Evolutionary conservation across 2,888 invertebrate genomes (phyloP).

Genomic region (Chorisops tibialis): DNA sequence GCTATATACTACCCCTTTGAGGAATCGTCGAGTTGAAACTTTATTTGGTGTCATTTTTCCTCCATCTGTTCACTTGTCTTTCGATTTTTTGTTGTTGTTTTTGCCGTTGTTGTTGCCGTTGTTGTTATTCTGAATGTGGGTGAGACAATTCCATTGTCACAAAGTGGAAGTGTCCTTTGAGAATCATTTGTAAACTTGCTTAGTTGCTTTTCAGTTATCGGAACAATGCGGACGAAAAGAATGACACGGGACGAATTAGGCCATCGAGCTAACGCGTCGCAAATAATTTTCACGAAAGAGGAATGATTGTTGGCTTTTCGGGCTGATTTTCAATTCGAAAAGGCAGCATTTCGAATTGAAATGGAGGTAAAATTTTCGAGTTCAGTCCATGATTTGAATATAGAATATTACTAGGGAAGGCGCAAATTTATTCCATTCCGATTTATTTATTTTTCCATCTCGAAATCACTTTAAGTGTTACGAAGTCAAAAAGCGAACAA

Average conservation of each 20-base stretch:
- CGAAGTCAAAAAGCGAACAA: constrained; percentile 16
- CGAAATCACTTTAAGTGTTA: constrained; percentile 18
- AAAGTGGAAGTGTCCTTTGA: constrained; percentile 27
- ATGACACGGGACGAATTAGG: constrained; percentile 5
- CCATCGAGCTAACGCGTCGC: constrained; percentile 7
- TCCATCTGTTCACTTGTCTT: not conserved
- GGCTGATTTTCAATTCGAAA: constrained; percentile 14
- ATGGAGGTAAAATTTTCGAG: too few relatives aligned
- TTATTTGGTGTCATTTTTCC: constrained; percentile 8
- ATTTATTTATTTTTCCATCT: constrained; percentile 14
- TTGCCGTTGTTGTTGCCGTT: not conserved
- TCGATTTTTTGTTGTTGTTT: not conserved
- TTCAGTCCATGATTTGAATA: constrained; percentile 21
- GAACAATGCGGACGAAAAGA: constrained; percentile 11
- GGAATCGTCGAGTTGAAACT: too few relatives aligned
- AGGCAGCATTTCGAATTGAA: not conserved
- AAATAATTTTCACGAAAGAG: constrained; percentile 19
- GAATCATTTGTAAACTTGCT: constrained; percentile 28
- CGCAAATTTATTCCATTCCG: constrained; percentile 9
- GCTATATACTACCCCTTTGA: too few relatives aligned
- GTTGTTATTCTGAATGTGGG: not conserved
- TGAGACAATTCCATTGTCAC: constrained; percentile 30
- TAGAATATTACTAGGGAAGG: constrained; percentile 4
- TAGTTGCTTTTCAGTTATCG: constrained; percentile 13
- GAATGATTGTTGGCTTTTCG: constrained; percentile 12